phyloP scores from a whole-genome alignment of 1,140 invertebrate genomes.

The Diploscapter pachys region DNA sequence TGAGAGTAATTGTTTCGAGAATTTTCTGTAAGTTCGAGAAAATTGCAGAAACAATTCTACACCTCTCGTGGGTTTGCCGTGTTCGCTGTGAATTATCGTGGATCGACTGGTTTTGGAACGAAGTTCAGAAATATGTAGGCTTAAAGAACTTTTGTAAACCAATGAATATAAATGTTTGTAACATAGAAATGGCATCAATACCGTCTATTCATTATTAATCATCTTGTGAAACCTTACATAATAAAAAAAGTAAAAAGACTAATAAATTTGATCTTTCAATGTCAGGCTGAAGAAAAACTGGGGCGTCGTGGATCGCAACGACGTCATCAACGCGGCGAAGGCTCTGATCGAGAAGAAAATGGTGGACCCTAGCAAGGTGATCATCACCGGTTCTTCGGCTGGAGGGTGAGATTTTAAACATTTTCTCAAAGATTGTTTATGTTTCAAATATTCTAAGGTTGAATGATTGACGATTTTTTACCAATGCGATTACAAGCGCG shows the following conservation, averaged over 20 bases:
- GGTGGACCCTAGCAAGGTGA: conserved; percentile 58
- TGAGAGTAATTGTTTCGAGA: conserved; percentile 27
- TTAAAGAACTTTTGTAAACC: not conserved
- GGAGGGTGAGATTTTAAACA: conserved; percentile 52
- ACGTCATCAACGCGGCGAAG: conserved; percentile 59
- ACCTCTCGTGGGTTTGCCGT: conserved; percentile 61
- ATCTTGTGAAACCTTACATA: not conserved
- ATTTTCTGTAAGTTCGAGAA: too few relatives aligned
- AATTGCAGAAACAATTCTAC: conserved; percentile 59
- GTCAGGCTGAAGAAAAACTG: conserved; percentile 51
- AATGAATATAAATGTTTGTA: not conserved
- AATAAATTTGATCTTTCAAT: not conserved
- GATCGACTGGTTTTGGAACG: conserved; percentile 61
- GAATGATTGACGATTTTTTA: too few relatives aligned
- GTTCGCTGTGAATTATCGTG: conserved; percentile 61
- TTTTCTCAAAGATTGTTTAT: not conserved
- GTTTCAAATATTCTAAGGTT: too few relatives aligned
- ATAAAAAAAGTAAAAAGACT: not conserved
- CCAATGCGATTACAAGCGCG: too few relatives aligned
- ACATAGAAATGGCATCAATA: not conserved
- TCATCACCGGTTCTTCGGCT: conserved; percentile 61
- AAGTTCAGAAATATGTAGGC: conserved; percentile 58
- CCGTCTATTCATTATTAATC: not conserved
- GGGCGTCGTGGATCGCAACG: conserved; percentile 61
- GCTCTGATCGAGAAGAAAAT: conserved; percentile 48